Evolutionary conservation across 2,797 vertebrate genomes (phyloP), one percentile per base, ranked within the genome.

Genomic region (Pogoniulus pusillus): DNA sequence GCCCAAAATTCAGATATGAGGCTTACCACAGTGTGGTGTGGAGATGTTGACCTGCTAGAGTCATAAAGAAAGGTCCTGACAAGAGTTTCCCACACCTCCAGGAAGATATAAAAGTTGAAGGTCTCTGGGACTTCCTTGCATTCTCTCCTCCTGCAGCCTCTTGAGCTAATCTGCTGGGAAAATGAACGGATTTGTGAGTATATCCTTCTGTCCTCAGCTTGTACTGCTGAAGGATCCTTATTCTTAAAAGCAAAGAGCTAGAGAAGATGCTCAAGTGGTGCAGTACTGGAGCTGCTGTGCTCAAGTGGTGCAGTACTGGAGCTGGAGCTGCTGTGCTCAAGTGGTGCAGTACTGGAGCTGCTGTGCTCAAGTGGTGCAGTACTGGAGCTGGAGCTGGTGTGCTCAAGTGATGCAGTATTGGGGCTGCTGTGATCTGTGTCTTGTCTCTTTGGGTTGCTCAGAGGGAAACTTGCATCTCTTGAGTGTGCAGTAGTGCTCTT

Each of bases 121-220:
- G 55, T 64, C 59, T 9, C 64, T 37, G 71, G 54, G 71, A 18
- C 49, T 91, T 89, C 62, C 71, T 78, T 63, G 49, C 34, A 63
- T 35, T 95, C 92, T 68, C 59, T 22, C 57, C 63, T 90, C 85
- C 66, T 82, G 73, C 65, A 77, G 72, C 53, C 58, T 85, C 89
- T 81, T 62, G 86, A 39, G 89, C 75, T 78, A 75, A 71, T 58
- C 90, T 60, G 69, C 53, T 91, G 82, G 85, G 66, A 97, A 96
- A 95, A 98, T 98, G 97, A 95, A 91, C 69, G 30, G 32, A 47
- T 55, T 95, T 37, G 97, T 98, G 82, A 98, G 97, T 98, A 97
- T 92, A 66, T 60, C 16, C 24, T 30, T 83, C 86, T 81, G 76
- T 69, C 12, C n/a, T 82, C 29, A 34, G 16, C 6, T 59, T 72